phyloP scores from a whole-genome alignment of 2,888 invertebrate species.

The Norana najaformis region DNA sequence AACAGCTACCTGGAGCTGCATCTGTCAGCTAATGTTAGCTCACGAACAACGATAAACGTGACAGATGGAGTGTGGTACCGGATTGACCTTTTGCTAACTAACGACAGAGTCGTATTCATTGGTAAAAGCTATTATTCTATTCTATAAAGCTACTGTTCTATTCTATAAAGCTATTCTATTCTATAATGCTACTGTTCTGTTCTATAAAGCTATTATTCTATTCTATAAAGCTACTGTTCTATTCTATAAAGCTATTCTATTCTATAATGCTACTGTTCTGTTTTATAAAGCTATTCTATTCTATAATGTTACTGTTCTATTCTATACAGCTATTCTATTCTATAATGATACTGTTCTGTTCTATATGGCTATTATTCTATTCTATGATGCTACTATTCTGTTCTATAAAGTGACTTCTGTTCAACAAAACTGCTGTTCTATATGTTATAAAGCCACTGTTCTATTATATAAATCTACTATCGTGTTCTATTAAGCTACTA shows the following conservation, averaged over 20 bases:
- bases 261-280: not conserved
- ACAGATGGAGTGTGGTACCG: constrained; percentile 10
- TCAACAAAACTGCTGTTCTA: not conserved
- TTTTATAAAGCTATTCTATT: too few relatives aligned
- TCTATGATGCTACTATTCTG: too few relatives aligned
- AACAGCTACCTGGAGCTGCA: constrained; percentile 26
- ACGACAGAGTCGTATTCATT: not conserved
- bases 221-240: too few relatives aligned
- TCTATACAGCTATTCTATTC: too few relatives aligned
- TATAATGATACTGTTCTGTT: too few relatives aligned
- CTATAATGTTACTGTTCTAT: too few relatives aligned
- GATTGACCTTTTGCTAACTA: not conserved
- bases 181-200: too few relatives aligned
- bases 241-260: too few relatives aligned
- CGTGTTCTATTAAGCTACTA: too few relatives aligned
- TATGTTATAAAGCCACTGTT: not conserved
- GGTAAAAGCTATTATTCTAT: constrained; percentile 23
- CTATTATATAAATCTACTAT: not conserved
- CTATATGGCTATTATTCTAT: too few relatives aligned
- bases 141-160: not conserved
- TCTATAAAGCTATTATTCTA: too few relatives aligned
- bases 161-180: too few relatives aligned
- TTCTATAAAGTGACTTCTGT: not conserved
- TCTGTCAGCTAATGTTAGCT: not conserved
- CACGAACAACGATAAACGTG: not conserved